Percentiles rank a stretch among this genome's conserved stretches.
Evolutionary conservation across 2,797 vertebrate species (phyloP).

Genomic region (Zenarchopterus dispar): DNA sequence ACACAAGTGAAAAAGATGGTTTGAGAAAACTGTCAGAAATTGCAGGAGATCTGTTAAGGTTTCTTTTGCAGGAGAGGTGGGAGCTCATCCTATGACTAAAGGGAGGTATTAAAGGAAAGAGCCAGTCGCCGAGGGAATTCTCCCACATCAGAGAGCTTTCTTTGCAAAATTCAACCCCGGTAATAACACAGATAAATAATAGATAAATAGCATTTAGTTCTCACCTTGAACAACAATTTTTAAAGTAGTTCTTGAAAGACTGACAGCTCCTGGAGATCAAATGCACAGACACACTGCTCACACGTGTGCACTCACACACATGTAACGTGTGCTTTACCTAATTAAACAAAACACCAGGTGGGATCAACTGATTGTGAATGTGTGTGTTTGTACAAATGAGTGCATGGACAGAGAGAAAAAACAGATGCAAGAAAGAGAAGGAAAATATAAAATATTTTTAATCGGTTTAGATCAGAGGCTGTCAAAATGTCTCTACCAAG

Average conservation of each 20-base stretch:
- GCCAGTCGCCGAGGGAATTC: constrained; percentile 77
- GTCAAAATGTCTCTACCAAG: background rate
- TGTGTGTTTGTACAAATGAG: constrained; percentile 20
- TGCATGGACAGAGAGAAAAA: constrained; percentile 14
- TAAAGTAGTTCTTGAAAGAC: constrained; percentile 78
- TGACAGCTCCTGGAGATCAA: constrained; percentile 72
- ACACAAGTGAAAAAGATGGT: constrained; percentile 58
- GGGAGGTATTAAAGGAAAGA: constrained; percentile 77
- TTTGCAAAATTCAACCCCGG: constrained; percentile 75
- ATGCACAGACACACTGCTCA: constrained; percentile 21
- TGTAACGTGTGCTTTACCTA: constrained; percentile 63
- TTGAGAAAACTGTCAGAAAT: constrained; percentile 74
- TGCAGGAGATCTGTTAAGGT: constrained; percentile 72
- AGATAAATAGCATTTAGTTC: constrained; percentile 85
- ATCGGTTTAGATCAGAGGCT: background rate
- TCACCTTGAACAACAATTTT: constrained; percentile 82
- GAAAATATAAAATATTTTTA: constrained; percentile 47
- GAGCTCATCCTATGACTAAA: constrained; percentile 75
- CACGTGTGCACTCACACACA: constrained; percentile 8
- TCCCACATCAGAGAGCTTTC: constrained; percentile 70
- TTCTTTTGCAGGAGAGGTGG: constrained; percentile 60
- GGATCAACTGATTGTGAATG: constrained; percentile 19
- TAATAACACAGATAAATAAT: constrained; percentile 84
- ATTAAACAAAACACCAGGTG: constrained; percentile 76
- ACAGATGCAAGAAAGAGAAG: constrained; percentile 9